Evolutionary conservation across 2,797 vertebrate species (phyloP).

Genomic region (Acanthis flammea): DNA sequence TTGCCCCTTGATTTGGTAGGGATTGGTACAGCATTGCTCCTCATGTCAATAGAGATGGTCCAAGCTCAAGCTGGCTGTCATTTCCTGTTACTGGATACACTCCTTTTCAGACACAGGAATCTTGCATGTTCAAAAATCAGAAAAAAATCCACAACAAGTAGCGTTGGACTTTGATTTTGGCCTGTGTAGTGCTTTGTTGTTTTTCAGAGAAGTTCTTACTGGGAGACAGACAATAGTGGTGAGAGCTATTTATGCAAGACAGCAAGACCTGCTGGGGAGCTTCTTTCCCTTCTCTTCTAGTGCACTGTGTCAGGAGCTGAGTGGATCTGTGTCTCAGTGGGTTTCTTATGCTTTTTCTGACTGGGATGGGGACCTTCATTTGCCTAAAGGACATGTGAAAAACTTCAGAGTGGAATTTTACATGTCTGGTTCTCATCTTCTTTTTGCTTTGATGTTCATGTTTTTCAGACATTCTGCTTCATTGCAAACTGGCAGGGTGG

Average conservation of each 20-base stretch:
- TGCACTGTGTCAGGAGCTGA: background rate
- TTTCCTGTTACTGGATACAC: background rate
- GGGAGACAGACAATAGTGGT: background rate
- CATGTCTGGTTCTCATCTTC: background rate
- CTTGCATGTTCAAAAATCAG: background rate
- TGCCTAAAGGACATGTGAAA: background rate
- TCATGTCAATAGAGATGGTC: background rate
- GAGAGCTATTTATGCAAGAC: background rate
- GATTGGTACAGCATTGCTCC: background rate
- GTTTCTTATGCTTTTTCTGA: background rate
- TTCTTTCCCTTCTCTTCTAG: background rate
- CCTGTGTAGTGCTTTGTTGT: background rate
- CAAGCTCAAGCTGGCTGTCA: background rate
- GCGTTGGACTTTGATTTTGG: background rate
- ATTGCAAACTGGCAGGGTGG: background rate
- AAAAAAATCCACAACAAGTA: background rate
- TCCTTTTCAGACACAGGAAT: background rate
- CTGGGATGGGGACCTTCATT: background rate
- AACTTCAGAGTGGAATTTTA: background rate
- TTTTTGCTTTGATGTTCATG: background rate
- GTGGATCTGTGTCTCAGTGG: background rate
- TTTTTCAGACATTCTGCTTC: background rate
- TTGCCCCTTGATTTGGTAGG: background rate
- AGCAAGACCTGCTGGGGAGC: background rate
- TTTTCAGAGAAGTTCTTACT: background rate